Conservation (phyloP, 2,797 vertebrate species). For the Sebastes taczanowskii region DNA sequence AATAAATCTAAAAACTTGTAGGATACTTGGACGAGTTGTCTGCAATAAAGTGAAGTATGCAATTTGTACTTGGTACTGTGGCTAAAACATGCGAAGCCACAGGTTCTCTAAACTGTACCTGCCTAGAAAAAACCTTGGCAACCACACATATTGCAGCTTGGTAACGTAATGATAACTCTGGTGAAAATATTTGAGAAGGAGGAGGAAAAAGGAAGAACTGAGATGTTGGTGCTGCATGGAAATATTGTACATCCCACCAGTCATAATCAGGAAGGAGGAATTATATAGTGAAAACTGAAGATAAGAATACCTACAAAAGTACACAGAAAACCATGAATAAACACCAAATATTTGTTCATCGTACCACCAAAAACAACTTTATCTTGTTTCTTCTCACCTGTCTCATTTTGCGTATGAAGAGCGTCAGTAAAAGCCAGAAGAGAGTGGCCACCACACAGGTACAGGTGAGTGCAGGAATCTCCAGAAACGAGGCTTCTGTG, state of each 20-base stretch:
- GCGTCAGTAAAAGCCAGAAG: constrained; percentile 93
- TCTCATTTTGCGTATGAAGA: constrained; percentile 93
- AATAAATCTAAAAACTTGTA: background rate
- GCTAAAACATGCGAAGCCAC: background rate
- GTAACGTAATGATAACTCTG: background rate
- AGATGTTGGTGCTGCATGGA: background rate
- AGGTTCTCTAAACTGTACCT: background rate
- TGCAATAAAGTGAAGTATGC: background rate
- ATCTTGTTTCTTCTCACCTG: constrained; percentile 82
- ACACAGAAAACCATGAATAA: background rate
- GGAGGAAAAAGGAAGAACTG: background rate
- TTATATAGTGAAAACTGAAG: background rate
- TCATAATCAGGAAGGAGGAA: background rate
- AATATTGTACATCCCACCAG: rapidly evolving
- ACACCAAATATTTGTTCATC: background rate
- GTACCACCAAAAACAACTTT: background rate
- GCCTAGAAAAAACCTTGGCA: background rate
- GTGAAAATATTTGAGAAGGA: too few relatives aligned
- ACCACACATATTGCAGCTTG: background rate
- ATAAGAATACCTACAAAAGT: background rate
- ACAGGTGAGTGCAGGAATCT: constrained; percentile 90
- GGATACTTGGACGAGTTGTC: background rate
- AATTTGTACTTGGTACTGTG: background rate
- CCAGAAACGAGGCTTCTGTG: constrained; percentile 86
- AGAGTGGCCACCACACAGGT: constrained; percentile 92